Conservation (phyloP, 2,113 vertebrate genomes). For the Muscicapa adusta region DNA sequence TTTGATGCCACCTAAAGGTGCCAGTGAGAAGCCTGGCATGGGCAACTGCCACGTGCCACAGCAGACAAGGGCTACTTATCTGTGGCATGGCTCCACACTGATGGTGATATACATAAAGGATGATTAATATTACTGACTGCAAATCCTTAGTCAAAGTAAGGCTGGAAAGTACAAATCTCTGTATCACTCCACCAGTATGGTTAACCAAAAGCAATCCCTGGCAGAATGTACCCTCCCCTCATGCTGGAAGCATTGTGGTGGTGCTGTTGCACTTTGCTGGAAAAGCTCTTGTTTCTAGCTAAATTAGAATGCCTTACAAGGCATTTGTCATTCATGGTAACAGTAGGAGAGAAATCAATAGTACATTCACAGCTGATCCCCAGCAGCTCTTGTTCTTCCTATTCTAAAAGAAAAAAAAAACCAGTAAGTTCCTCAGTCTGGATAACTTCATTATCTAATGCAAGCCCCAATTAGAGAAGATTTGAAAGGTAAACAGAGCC, state of each 20-base stretch:
- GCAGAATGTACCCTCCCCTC: neutral
- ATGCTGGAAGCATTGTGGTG: neutral
- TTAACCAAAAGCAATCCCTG: neutral
- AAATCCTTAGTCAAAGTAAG: neutral
- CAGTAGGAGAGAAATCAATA: constrained; percentile 54
- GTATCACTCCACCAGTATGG: neutral
- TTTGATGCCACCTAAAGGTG: neutral
- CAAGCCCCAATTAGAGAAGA: neutral
- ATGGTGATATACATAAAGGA: neutral
- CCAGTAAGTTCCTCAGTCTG: neutral
- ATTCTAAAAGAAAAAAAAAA: neutral
- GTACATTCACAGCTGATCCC: constrained; percentile 1
- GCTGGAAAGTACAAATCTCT: neutral
- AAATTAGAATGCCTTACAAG: constrained; percentile 23
- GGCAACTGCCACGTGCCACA: fast-evolving
- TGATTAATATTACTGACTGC: neutral
- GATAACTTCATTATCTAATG: constrained; percentile 7
- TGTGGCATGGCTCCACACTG: neutral
- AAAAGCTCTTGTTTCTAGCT: neutral
- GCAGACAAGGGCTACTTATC: neutral
- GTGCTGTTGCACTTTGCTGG: constrained; percentile 47
- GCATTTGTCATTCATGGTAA: constrained; percentile 43
- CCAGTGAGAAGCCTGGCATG: neutral
- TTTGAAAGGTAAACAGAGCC: neutral
- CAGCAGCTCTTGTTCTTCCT: neutral